Evolutionary conservation across 2,888 invertebrate species (phyloP).

Genomic region (Polydesmus complanatus): DNA sequence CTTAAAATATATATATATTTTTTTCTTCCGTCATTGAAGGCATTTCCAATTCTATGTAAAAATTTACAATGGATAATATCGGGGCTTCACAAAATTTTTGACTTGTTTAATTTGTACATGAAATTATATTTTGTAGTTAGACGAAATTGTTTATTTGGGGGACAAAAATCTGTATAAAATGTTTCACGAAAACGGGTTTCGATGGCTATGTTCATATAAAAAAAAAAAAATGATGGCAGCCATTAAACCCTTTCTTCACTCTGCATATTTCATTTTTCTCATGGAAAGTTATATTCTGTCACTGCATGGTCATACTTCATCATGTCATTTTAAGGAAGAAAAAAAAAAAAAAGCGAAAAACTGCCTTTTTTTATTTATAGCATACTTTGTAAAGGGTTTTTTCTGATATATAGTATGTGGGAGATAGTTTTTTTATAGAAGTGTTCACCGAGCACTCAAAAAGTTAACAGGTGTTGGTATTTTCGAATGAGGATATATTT

Average conservation of each 20-base stretch:
- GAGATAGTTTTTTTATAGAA: constrained; percentile 5
- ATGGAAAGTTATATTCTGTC: neutral
- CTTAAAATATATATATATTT: neutral
- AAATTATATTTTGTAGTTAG: neutral
- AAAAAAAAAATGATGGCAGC: neutral
- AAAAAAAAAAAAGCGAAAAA: neutral
- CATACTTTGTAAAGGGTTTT: constrained; percentile 11
- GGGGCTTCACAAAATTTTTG: neutral
- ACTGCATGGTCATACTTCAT: neutral
- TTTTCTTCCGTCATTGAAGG: neutral
- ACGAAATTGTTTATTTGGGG: neutral
- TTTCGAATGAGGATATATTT: constrained; percentile 18
- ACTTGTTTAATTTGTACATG: neutral
- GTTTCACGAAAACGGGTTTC: neutral
- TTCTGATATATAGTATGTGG: constrained; percentile 13
- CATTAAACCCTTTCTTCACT: neutral
- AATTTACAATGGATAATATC: neutral
- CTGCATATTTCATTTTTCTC: neutral
- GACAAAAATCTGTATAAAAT: neutral
- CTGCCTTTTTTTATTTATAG: constrained; percentile 5
- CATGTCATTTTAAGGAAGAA: neutral
- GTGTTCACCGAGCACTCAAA: constrained; percentile 1
- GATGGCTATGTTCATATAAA: neutral
- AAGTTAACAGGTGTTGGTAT: constrained; percentile 15
- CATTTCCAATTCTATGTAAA: neutral